phyloP scores from a whole-genome alignment of 2,888 invertebrate species.

The Lomographa bimaculata region DNA sequence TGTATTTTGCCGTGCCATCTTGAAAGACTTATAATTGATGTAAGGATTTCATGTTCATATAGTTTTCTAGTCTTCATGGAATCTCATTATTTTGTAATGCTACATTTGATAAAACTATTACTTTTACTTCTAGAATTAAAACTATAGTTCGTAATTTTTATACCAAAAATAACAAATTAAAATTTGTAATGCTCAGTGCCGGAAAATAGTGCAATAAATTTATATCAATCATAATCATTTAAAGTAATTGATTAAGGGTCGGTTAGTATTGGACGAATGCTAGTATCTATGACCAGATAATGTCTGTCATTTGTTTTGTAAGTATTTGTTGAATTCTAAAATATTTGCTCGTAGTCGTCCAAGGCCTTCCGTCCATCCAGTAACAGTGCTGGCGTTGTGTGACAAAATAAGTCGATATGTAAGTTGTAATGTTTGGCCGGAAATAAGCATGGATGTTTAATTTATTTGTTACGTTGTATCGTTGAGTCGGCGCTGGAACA shows the following conservation, averaged over 20 bases:
- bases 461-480: conserved; percentile 76
- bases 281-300: conserved; percentile 20
- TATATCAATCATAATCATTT: conserved; percentile 42
- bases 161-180: conserved; percentile 50
- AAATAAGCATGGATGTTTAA: conserved; percentile 78
- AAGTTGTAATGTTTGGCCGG: conserved; percentile 75
- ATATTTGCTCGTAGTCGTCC: conserved; percentile 40
- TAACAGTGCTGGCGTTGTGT: conserved; percentile 67
- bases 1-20: conserved; percentile 78
- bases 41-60: conserved; percentile 83
- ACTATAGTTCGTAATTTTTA: conserved; percentile 60
- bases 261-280: conserved; percentile 42
- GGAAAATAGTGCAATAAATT: conserved; percentile 49
- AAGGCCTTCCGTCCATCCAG: conserved; percentile 41
- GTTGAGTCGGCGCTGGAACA: conserved; percentile 75
- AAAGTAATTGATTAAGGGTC: conserved; percentile 42
- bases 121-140: conserved; percentile 57
- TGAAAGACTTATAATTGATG: conserved; percentile 80
- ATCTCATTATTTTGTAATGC: conserved; percentile 76
- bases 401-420: conserved; percentile 64
- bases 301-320: conserved; percentile 31
- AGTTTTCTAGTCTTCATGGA: conserved; percentile 81
- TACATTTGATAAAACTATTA: conserved; percentile 62
- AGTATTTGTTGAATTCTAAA: conserved; percentile 34
- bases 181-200: conserved; percentile 56